Evolutionary conservation across 2,797 vertebrate species (phyloP).

Genomic region (Leucoraja ocellata): DNA sequence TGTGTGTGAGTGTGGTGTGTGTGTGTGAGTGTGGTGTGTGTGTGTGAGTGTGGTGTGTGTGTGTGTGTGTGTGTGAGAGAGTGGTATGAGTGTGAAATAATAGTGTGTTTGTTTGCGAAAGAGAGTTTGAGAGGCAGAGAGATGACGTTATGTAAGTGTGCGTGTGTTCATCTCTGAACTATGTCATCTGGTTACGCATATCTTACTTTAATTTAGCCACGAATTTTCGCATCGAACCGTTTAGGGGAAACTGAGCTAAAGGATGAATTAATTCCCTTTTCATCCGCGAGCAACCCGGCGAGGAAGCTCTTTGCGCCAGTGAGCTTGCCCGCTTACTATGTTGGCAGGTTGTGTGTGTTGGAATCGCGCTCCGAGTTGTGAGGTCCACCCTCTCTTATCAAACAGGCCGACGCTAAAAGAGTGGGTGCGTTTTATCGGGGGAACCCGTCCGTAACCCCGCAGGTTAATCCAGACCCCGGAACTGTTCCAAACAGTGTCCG

Average conservation of each 20-base stretch:
- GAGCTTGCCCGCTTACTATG: neutral
- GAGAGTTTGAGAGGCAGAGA: no score
- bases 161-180: neutral
- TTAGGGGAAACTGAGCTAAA: neutral
- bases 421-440: no score
- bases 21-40: no score
- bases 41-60: no score
- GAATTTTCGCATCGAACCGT: neutral
- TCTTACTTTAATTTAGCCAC: neutral
- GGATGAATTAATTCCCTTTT: neutral
- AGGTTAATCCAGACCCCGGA: neutral
- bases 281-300: neutral
- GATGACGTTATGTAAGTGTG: neutral
- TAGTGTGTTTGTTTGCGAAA: no score
- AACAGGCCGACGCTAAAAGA: neutral
- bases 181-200: neutral
- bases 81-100: no score
- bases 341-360: neutral
- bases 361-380: neutral
- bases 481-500: neutral
- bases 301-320: neutral
- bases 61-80: no score
- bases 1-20: no score
- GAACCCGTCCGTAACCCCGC: no score
- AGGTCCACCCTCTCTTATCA: neutral